Evolutionary conservation across 2,797 vertebrate genomes (phyloP), one percentile per base, ranked within the genome.

Genomic region (Melanotaenia trifasciata): DNA sequence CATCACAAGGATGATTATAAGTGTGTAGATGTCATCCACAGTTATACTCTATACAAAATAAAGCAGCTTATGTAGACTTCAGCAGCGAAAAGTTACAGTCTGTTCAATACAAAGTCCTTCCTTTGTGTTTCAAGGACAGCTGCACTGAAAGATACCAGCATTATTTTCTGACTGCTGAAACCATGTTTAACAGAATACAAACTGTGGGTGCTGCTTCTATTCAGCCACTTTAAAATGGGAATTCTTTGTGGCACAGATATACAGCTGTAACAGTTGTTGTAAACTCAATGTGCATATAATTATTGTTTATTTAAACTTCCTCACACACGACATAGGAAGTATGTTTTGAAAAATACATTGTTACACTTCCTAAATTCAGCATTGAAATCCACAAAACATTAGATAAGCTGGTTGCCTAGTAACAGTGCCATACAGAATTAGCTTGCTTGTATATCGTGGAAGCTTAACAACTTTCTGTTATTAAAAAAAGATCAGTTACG

Each of bases 241-340:
- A 4, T 0, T 28, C 26, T 35, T 40, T 57, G 38, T 35, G n/a
- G 0, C 28, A 43, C 36, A 33, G 24, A 63, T 47, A 33, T 24
- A 63, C 28, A 67, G 38, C 51, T 33, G 20, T 45, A 43, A 33
- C 28, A 33, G 4, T 12, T 62, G 60, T 18, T n/a, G 40, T 47
- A 32, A 63, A n/a, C 26, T 38, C 20, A 53, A 12, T 56, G 3
- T 45, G 45, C 24, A 62, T 56, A 45, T 69, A n/a, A 36, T 11
- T 63, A 7, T 33, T n/a, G 40, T 26, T 45, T 18, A 20, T 6
- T 58, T 33, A 33, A 60, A 40, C 45, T 60, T 67, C 64, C 71
- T 45, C 62, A 58, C 22, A 35, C 47, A 28, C 7, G 12, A 8
- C 24, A 56, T 18, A 56, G 72, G 47, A 74, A 67, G 72, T 36